phyloP scores from a whole-genome alignment of 2,888 invertebrate genomes.

The Ashinkailepas kermadecensis region DNA sequence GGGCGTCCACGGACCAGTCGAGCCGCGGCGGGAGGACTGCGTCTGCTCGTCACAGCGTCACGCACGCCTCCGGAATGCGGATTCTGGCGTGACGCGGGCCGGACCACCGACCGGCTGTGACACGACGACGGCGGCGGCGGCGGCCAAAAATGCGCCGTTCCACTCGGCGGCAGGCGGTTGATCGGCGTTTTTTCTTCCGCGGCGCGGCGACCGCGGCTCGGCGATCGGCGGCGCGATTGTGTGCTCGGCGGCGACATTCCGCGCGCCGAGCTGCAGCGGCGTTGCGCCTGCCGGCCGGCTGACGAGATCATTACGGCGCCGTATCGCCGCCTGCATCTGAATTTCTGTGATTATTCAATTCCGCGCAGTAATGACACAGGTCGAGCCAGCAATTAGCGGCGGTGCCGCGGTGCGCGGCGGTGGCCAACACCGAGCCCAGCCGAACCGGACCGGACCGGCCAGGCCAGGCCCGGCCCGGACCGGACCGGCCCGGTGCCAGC shows the following conservation, averaged over 20 bases:
- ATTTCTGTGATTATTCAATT: slow-evolving; percentile 15
- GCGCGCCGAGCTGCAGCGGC: neutral
- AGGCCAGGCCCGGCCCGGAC: neutral
- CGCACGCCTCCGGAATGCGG: slow-evolving; percentile 4
- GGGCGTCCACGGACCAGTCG: neutral
- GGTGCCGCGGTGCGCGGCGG: neutral
- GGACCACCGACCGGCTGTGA: neutral
- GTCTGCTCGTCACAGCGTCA: neutral
- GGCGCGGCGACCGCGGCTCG: neutral
- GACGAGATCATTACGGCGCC: neutral
- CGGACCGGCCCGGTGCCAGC: too few relatives aligned
- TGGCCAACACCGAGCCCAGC: neutral
- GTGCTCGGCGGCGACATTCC: neutral
- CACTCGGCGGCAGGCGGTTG: neutral
- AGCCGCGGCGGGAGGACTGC: neutral
- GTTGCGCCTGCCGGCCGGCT: neutral
- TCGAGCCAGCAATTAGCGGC: neutral
- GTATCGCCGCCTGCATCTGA: neutral
- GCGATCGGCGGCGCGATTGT: slow-evolving; percentile 14
- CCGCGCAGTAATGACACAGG: neutral
- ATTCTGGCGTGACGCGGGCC: neutral
- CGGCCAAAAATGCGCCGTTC: neutral
- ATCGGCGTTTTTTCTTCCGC: neutral
- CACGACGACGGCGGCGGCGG: neutral
- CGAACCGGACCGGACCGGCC: neutral